Evolutionary conservation across 1,140 invertebrate species (phyloP), one percentile per base, ranked within the genome.

Genomic region (Eupeodes corollae): DNA sequence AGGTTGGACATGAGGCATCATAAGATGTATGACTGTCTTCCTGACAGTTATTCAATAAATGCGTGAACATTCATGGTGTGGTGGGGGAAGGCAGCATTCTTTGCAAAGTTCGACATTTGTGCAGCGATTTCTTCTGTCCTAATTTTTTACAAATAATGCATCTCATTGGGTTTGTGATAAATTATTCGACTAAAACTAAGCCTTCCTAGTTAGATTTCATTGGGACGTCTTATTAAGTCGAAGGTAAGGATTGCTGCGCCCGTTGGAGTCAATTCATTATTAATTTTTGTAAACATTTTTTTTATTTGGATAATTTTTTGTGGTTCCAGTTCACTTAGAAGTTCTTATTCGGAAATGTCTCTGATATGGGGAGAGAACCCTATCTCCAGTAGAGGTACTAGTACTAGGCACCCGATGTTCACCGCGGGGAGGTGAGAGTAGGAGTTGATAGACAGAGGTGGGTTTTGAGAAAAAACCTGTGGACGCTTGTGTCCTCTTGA

Each of bases 1-100:
- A 46, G 12, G 32, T 16, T 6, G 33, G 8, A 18, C 44, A 46
- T 14, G 32, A 13, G 2, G 15, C 2, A 14, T 46, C 44, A 18
- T 46, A 11, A 9, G 44, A 46, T 2, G 32, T 18, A 16, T 46
- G 44, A 11, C 8, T 13, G 1, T 46, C 35, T 12, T 18, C n/a
- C 16, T 35, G 35, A 26, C 44, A 38, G 16, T 46, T 46, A 46
- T n/a, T 6, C 44, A 46, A 34, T 37, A 37, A 37, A 18, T 18
- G 8, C 33, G 6, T 6, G 13, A 11, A 30, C 44, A 46, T 10
- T 15, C 37, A 13, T 35, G n/a, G n/a, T 46, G 44, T 35, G 44
- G 33, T 35, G 34, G 16, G 18, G 14, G 33, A 18, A 14, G 11
- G 11, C n/a, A 33, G 26, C 44, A 46, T 46, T 46, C 33, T 37